Evolutionary conservation across 2,888 invertebrate species (phyloP), one percentile per base, ranked within the genome.

Genomic region (Caenorhabditis angaria): DNA sequence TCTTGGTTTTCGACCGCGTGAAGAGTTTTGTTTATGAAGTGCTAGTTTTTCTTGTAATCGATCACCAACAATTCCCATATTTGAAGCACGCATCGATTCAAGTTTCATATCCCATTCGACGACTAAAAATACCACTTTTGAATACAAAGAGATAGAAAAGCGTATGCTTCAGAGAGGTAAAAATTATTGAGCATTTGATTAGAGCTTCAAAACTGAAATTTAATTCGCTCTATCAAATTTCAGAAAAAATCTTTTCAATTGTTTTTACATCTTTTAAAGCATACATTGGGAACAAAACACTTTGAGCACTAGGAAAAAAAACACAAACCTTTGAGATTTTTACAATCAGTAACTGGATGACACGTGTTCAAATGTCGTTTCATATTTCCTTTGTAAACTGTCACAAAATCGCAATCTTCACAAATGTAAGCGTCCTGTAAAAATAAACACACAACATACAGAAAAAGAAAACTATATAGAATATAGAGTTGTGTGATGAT

Each of bases 371-470:
- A 65, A 64, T 86, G 86, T 18, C 86, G 74, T 59, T 86, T 86
- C 86, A 86, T 86, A 68, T 86, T 86, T 22, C 85, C 85, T 61
- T 85, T 85, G 79, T 85, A 85, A 48, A 85, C 82, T 12, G 84
- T 85, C 55, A 80, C 76, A 64, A 85, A 85, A 24, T 81, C 78
- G 59, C 85, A 85, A 67, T 77, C 82, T n/a, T 80, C 76, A 68
- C 85, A 85, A 41, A 81, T 71, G 68, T 83, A 84, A n/a, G 84
- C 83, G 56, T 84, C 83, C 67, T 82, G 75, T 14, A 41, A 41
- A 18, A 41, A 41, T n/a, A 41, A 41, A 41, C 41, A 41, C 41
- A 41, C 41, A 41, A 41, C 41, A 41, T 41, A 18, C 41, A 41
- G 18, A 41, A 2, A 41, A 41, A 8, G 10, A 32, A 32, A 32